Evolutionary conservation across 2,888 invertebrate species (phyloP).

Genomic region (Tribolium freemani): DNA sequence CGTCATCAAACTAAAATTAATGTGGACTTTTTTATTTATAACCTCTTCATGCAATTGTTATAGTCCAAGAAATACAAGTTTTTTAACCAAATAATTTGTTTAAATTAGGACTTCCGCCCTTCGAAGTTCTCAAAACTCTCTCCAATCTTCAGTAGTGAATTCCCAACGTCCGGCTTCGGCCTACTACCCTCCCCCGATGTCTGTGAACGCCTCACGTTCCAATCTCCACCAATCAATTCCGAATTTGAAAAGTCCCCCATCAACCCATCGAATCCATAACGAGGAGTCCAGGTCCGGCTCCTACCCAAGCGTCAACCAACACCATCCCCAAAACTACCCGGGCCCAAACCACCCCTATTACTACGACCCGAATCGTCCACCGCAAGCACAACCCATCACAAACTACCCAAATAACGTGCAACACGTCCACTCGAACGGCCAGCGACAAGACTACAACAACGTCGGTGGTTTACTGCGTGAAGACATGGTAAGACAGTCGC

Average conservation of each 20-base stretch:
- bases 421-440: constrained; percentile 59
- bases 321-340: constrained; percentile 50
- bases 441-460: constrained; percentile 54
- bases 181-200: constrained; percentile 66
- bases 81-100: constrained; percentile 3
- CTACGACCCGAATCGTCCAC: constrained; percentile 43
- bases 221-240: constrained; percentile 68
- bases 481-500: constrained; percentile 63
- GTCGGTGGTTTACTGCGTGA: constrained; percentile 60
- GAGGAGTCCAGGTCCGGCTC: constrained; percentile 59
- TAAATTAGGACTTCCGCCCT: constrained; percentile 69
- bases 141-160: constrained; percentile 70
- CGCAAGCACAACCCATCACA: constrained; percentile 37
- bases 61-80: too few relatives aligned
- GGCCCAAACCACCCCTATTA: constrained; percentile 51
- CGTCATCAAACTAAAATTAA: too few relatives aligned
- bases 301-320: constrained; percentile 59
- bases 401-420: constrained; percentile 56
- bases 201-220: constrained; percentile 53
- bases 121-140: constrained; percentile 75
- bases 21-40: too few relatives aligned
- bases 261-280: constrained; percentile 55
- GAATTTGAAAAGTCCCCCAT: constrained; percentile 66
- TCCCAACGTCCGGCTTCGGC: constrained; percentile 74
- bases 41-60: too few relatives aligned